phyloP scores from a whole-genome alignment of 2,888 invertebrate genomes.

The Cataglyphis altisquamis region DNA sequence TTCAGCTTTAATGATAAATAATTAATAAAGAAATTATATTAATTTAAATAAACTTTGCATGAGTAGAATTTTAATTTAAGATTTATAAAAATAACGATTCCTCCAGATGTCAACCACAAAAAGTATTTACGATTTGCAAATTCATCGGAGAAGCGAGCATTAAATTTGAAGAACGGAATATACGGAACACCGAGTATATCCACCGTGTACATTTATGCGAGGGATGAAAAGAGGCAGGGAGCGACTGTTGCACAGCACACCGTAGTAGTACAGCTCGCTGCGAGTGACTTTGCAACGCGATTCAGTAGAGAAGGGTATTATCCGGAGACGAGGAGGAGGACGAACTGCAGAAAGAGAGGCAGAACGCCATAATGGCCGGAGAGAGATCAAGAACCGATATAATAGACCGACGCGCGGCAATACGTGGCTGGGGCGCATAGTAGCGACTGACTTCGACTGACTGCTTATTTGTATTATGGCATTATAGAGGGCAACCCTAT shows the following conservation, averaged over 20 bases:
- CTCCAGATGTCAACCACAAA: neutral
- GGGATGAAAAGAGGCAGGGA: conserved; percentile 47
- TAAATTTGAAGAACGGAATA: neutral
- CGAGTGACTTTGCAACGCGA: conserved; percentile 72
- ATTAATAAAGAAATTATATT: neutral
- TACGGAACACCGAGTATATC: conserved; percentile 25
- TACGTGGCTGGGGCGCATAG: conserved; percentile 60
- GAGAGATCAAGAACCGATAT: conserved; percentile 78
- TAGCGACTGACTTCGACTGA: conserved; percentile 71
- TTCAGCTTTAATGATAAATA: neutral
- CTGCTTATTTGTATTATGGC: conserved; percentile 78
- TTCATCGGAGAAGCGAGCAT: neutral
- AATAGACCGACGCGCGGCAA: conserved; percentile 74
- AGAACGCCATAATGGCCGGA: conserved; percentile 74
- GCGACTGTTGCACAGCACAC: conserved; percentile 13
- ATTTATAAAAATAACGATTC: neutral
- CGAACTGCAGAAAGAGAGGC: conserved; percentile 74
- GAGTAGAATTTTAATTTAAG: neutral
- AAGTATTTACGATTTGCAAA: neutral
- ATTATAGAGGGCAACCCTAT: conserved; percentile 75
- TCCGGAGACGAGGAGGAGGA: conserved; percentile 50
- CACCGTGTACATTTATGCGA: conserved; percentile 34
- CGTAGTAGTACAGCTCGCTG: conserved; percentile 28
- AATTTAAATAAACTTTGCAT: neutral
- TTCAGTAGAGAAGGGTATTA: conserved; percentile 36